Evolutionary conservation across 2,113 vertebrate genomes (phyloP).

Genomic region (Tragulus kanchil): DNA sequence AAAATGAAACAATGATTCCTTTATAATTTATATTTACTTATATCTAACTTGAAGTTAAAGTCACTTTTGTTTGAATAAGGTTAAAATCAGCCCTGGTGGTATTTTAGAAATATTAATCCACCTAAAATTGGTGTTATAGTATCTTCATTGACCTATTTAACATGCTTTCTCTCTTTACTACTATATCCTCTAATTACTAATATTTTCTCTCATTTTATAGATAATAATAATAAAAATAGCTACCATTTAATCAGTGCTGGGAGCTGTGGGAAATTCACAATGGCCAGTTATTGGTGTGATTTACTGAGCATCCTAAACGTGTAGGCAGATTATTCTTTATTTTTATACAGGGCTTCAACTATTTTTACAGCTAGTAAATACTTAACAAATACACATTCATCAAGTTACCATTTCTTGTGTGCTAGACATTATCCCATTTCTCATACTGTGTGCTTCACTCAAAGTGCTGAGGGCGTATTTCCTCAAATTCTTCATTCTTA

Average conservation of each 20-base stretch:
- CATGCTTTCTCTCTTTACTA: not conserved
- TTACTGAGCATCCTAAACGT: not conserved
- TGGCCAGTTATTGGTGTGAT: not conserved
- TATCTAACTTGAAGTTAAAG: not conserved
- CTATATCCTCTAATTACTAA: not conserved
- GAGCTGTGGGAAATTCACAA: not conserved
- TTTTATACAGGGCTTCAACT: not conserved
- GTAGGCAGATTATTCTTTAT: not conserved
- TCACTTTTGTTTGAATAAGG: not conserved
- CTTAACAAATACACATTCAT: not conserved
- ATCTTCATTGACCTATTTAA: not conserved
- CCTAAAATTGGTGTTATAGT: not conserved
- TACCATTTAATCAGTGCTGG: not conserved
- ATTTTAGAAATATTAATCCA: not conserved
- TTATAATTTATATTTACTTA: not conserved
- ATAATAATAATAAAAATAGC: not conserved
- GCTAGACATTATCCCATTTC: not conserved
- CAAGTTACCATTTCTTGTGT: not conserved
- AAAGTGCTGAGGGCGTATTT: not conserved
- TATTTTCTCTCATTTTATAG: not conserved
- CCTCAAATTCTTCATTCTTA: not conserved
- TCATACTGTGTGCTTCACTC: not conserved
- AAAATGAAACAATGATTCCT: not conserved
- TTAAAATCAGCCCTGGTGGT: not conserved
- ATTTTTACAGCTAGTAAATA: not conserved